These are phyloP conservation scores for Nothoprocta perdicaria DNA, from an alignment of 2,113 vertebrate species.

Conservation along the genomic window DNA sequence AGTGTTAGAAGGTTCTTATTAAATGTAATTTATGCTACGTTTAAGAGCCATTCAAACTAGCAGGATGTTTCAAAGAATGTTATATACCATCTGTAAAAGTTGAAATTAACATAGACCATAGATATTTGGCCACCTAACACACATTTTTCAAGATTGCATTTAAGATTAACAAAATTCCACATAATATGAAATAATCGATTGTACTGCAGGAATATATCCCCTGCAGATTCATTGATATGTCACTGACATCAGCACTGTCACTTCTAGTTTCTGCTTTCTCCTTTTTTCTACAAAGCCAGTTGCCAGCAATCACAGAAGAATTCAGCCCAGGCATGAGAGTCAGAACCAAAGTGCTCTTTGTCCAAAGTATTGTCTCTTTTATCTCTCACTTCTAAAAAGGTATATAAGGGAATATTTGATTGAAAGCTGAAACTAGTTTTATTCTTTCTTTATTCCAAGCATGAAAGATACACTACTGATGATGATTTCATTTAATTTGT, in stretches of 20 bases:
- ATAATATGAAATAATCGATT: not conserved
- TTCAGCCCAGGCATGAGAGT: not conserved
- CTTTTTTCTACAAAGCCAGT: not conserved
- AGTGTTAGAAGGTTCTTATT: not conserved
- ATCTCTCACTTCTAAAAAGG: not conserved
- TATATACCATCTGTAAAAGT: not conserved
- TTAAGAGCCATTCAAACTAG: not conserved
- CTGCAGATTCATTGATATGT: not conserved
- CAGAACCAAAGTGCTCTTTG: not conserved
- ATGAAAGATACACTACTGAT: not conserved
- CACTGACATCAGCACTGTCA: not conserved
- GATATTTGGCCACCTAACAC: not conserved
- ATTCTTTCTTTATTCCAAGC: not conserved
- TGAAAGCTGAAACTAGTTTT: not conserved
- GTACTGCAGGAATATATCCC: not conserved
- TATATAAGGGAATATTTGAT: not conserved
- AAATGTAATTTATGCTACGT: not conserved
- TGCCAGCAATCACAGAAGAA: not conserved
- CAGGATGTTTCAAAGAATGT: not conserved
- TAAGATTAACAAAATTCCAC: not conserved
- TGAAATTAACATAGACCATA: not conserved
- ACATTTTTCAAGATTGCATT: not conserved
- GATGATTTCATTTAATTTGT: not conserved
- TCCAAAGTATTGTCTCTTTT: not conserved
- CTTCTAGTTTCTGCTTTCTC: not conserved